Evolutionary conservation across 2,797 vertebrate genomes (phyloP), one percentile per base, ranked within the genome.

Genomic region (Sebastes baramenuke): DNA sequence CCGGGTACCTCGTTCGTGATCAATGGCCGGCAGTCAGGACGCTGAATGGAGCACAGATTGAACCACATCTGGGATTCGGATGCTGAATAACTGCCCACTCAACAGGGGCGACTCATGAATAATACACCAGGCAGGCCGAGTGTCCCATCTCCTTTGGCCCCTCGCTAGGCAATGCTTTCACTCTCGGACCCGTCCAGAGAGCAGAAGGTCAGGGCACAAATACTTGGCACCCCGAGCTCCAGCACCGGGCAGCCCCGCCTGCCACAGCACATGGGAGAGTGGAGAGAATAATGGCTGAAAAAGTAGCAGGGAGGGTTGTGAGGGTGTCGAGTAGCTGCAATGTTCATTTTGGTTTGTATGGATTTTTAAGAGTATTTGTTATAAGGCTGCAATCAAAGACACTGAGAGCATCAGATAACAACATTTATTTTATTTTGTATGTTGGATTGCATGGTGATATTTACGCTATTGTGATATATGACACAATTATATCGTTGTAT

Each of bases 21-120:
- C 96, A 93, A 96, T 97, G 94, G 85, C 82, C 91, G 66, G 69
- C 94, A 93, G 94, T 92, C 88, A 90, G 92, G 90, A 93, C 81
- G 89, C 88, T 91, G 93, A 95, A 95, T 93, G 87, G 92, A 94
- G 94, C 80, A 89, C 88, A 91, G 91, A 95, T 96, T 96, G 95
- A 96, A 94, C 92, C 88, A 84, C 93, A 94, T 90, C 93, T 94
- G 92, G 94, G 94, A 93, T 93, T 95, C 90, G 84, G 89, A 92
- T 90, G 90, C 88, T 81, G 86, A 90, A 85, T 92, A 95, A 94
- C 83, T 94, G 93, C 83, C 90, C 93, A 92, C 91, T 94, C 92
- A 89, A 88, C 78, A 90, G 89, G 79, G 85, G 87, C 72, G 61
- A 85, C 88, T 93, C 88, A 91, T 92, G 91, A 94, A 94, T 96